A percentile compares a stretch with the other conserved stretches of the same genome.
These are phyloP conservation scores for Odocoileus virginianus DNA, from an alignment of 2,113 vertebrate genomes.

Conservation along the genomic window DNA sequence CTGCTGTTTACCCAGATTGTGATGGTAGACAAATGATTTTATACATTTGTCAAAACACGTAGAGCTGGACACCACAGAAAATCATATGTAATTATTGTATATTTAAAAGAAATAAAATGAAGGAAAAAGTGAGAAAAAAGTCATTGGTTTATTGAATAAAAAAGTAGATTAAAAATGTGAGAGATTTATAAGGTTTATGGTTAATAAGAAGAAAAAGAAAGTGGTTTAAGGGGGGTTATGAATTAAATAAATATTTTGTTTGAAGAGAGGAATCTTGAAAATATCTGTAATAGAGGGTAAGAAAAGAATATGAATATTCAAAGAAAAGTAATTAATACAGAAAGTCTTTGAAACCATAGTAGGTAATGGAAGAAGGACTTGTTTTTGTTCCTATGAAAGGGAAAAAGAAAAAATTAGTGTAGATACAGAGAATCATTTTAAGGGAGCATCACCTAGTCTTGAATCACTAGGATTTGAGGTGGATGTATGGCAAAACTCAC, in stretches of 20 bases:
- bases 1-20: not conserved
- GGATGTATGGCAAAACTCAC: not conserved
- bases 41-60: not conserved
- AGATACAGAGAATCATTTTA: not conserved
- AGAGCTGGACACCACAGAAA: not conserved
- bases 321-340: conserved; percentile 12
- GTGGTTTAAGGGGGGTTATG: not conserved
- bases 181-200: not conserved
- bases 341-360: not conserved
- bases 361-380: not conserved
- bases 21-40: not conserved
- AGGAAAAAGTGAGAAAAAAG: not conserved
- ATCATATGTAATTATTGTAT: not conserved
- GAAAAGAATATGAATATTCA: conserved; percentile 27
- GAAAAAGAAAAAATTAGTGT: not conserved
- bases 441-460: not conserved
- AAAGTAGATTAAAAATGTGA: not conserved
- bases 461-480: not conserved
- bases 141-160: not conserved
- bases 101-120: not conserved
- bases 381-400: not conserved
- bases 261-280: not conserved
- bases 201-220: not conserved
- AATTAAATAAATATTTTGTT: not conserved
- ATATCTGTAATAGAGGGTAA: not conserved